These are phyloP conservation scores for Staurois parvus DNA, from an alignment of 2,797 vertebrate species.

Conservation along the genomic window DNA sequence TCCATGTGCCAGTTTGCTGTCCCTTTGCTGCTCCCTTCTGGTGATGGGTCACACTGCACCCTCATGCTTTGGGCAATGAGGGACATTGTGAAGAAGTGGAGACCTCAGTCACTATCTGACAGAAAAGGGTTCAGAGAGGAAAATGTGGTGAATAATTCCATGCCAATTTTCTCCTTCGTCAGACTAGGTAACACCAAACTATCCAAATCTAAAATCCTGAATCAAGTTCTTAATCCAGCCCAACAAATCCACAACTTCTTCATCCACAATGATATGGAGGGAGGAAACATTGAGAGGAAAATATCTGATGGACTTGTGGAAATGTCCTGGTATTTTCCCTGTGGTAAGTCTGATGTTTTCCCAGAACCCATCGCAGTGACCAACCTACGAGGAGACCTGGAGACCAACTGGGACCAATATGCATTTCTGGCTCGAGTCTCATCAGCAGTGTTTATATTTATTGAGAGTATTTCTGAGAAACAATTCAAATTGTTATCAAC, in stretches of 20 bases:
- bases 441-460: slow-evolving; percentile 82
- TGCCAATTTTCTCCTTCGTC: slow-evolving; percentile 70
- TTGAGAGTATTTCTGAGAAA: slow-evolving; percentile 74
- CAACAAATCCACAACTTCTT: slow-evolving; percentile 76
- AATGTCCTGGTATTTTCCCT: slow-evolving; percentile 80
- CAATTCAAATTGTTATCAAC: slow-evolving; percentile 68
- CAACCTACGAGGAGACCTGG: slow-evolving; percentile 82
- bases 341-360: slow-evolving; percentile 72
- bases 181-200: slow-evolving; percentile 63
- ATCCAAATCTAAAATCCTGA: slow-evolving; percentile 75
- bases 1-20: slow-evolving; percentile 82
- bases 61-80: slow-evolving; percentile 83
- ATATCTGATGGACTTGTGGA: slow-evolving; percentile 78
- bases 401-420: slow-evolving; percentile 72
- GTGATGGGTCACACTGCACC: slow-evolving; percentile 63
- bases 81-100: slow-evolving; percentile 76
- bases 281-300: slow-evolving; percentile 72
- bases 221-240: slow-evolving; percentile 70
- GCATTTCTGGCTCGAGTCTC: slow-evolving; percentile 77
- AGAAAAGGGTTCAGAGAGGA: slow-evolving; percentile 68
- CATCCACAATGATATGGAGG: slow-evolving; percentile 76
- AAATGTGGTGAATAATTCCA: slow-evolving; percentile 71
- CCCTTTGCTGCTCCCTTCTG: slow-evolving; percentile 78
- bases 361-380: slow-evolving; percentile 76
- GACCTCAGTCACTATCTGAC: slow-evolving; percentile 56